Evolutionary conservation across 1,140 invertebrate species (phyloP).

Genomic region (Zelostemma sp.): DNA sequence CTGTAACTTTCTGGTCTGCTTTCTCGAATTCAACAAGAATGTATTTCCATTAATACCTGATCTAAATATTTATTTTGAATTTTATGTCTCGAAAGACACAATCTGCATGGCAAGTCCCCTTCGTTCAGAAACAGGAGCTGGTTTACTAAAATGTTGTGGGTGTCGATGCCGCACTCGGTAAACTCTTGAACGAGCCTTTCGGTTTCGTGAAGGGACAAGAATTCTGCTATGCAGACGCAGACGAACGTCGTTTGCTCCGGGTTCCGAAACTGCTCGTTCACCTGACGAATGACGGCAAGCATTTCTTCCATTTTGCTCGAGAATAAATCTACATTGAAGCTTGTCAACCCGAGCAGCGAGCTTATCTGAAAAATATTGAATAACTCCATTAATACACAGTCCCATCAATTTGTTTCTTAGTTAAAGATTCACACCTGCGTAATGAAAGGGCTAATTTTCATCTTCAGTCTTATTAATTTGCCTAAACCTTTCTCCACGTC

Average conservation of each 20-base stretch:
- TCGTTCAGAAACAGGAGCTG: slow-evolving; percentile 79
- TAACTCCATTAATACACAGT: too few relatives aligned
- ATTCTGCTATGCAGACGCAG: slow-evolving; percentile 99
- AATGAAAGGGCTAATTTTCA: slow-evolving; percentile 86
- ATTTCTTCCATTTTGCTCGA: slow-evolving; percentile 97
- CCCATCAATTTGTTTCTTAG: too few relatives aligned
- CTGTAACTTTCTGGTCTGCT: not conserved
- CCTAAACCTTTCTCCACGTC: slow-evolving; percentile 97
- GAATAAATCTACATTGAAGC: slow-evolving; percentile 92
- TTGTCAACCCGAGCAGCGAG: slow-evolving; percentile 86
- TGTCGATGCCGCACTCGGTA: slow-evolving; percentile 96
- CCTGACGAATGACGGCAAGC: slow-evolving; percentile 91
- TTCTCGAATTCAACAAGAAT: slow-evolving; percentile 49
- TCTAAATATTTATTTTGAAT: slow-evolving; percentile 98
- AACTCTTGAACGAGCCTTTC: slow-evolving; percentile 95
- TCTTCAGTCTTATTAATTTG: slow-evolving; percentile 92
- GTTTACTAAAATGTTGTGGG: slow-evolving; percentile 96
- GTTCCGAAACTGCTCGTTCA: slow-evolving; percentile 98
- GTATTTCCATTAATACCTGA: slow-evolving; percentile 74
- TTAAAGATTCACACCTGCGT: slow-evolving; percentile 76
- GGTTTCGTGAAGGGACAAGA: slow-evolving; percentile 98
- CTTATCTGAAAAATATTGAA: slow-evolving; percentile 78
- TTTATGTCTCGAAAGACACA: slow-evolving; percentile 90
- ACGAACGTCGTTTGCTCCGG: slow-evolving; percentile 98
- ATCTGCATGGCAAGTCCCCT: slow-evolving; percentile 79